phyloP scores from a whole-genome alignment of 2,888 invertebrate species.

The Ophion ventricosus region DNA sequence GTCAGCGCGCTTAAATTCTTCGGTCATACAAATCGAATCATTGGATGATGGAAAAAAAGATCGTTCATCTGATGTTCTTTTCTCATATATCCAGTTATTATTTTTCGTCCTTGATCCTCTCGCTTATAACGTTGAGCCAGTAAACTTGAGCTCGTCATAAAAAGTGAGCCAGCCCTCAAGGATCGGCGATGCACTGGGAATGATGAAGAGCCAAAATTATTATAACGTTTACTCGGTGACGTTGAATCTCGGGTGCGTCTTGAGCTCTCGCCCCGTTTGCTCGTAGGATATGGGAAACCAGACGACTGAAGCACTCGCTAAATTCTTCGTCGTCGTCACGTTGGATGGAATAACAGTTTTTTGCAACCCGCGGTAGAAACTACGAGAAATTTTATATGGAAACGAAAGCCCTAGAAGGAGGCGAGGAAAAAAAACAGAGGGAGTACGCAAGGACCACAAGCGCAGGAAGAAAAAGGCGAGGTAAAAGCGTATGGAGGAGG shows the following conservation, averaged over 20 bases:
- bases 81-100: constrained; percentile 16
- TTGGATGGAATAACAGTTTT: constrained; percentile 48
- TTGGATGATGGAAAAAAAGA: neutral
- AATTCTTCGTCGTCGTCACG: constrained; percentile 31
- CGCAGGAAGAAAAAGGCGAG: constrained; percentile 8
- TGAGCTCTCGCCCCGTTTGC: constrained; percentile 5
- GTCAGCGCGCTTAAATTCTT: neutral
- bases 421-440: constrained; percentile 29
- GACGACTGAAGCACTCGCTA: constrained; percentile 23
- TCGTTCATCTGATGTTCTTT: neutral
- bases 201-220: constrained; percentile 33
- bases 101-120: constrained; percentile 42
- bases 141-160: constrained; percentile 17
- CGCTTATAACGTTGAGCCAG: neutral
- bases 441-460: constrained; percentile 1
- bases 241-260: constrained; percentile 31
- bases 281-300: constrained; percentile 40
- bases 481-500: neutral
- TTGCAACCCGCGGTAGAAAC: constrained; percentile 10
- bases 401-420: constrained; percentile 6
- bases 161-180: constrained; percentile 27
- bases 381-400: constrained; percentile 23
- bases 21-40: neutral
- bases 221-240: constrained; percentile 35
- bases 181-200: neutral